Base-by-base conservation (phyloP, 2,888 invertebrate genomes). In the Endomychus coccineus region DNA sequence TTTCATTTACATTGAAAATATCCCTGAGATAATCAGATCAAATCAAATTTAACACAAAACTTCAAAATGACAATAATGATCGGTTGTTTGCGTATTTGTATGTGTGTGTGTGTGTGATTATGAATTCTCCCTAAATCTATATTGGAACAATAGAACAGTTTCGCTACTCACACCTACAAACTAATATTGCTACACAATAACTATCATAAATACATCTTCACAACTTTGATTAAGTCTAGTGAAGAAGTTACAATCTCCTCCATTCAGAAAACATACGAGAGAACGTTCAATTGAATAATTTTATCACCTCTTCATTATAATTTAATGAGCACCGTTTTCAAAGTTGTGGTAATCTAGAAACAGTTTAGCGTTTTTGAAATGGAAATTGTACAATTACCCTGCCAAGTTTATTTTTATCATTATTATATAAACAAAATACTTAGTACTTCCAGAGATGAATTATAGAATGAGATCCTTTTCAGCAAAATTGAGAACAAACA, bases 161-260 rank as follows among this genome's bases (percentile, higher is more conserved):
- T 44, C 43, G 37, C 44, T 49, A 45, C 36, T 42, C 34, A 39
- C 36, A 36, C 43, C 42, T 49, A 49, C 25, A 38, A 32, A 43
- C 55, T 55, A 56, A 51, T 59, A 56, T 58, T 59, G 57, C 57
- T 58, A 58, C 52, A 54, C 44, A 48, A 45, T 47, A 48, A 47
- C 34, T 21, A 30, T 28, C 16, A 23, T 14, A 37, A 37, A 37
- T 9, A 31, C 3, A 28, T 13, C 16, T 15, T 28, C 25, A 19
- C 25, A 13, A 30, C 27, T 36, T 31, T 31, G 22, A 35, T 22
- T 35, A 19, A 27, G 25, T 31, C 9, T 9, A 10, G 11, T 14
- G 23, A 30, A 19, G 6, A 9, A 12, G 3, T 15, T 30, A 19
- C 24, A 27, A 37, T 14, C 21, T 31, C 21, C 21, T 21, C 13